Conservation (phyloP, 2,113 vertebrate species). For the human (Homo sapiens) region DNA sequence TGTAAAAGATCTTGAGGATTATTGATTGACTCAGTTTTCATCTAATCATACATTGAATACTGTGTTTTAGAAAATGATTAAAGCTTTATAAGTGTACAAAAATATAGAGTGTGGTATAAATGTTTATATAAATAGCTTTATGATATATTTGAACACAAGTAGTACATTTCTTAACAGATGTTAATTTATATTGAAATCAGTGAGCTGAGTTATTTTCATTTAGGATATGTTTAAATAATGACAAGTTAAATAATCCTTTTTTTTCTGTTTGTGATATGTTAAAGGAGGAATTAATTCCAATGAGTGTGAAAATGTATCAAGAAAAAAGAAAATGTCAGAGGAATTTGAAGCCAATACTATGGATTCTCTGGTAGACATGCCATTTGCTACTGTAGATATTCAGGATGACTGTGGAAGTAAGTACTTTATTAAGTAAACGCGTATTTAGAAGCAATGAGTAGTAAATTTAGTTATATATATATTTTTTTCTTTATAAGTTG, state of each 20-base stretch:
- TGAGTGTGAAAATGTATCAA: conserved; percentile 72
- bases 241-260: background rate
- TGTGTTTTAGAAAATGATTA: background rate
- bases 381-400: conserved; percentile 85
- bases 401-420: conserved; percentile 87
- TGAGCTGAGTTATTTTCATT: conserved; percentile 1
- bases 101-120: background rate
- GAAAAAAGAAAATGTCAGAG: conserved; percentile 62
- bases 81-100: background rate
- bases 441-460: background rate
- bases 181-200: conserved; percentile 2
- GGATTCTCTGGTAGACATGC: conserved; percentile 86
- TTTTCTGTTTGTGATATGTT: conserved; percentile 51
- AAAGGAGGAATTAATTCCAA: conserved; percentile 69
- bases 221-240: conserved; percentile 1
- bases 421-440: conserved; percentile 66
- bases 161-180: background rate
- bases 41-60: background rate
- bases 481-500: background rate
- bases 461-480: conserved; percentile 67
- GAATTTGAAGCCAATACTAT: conserved; percentile 68
- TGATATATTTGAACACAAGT: background rate
- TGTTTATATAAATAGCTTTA: background rate
- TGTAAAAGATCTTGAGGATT: background rate
- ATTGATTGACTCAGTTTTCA: background rate